phyloP scores from a whole-genome alignment of 2,888 invertebrate genomes.

The Andrena bicolor region DNA sequence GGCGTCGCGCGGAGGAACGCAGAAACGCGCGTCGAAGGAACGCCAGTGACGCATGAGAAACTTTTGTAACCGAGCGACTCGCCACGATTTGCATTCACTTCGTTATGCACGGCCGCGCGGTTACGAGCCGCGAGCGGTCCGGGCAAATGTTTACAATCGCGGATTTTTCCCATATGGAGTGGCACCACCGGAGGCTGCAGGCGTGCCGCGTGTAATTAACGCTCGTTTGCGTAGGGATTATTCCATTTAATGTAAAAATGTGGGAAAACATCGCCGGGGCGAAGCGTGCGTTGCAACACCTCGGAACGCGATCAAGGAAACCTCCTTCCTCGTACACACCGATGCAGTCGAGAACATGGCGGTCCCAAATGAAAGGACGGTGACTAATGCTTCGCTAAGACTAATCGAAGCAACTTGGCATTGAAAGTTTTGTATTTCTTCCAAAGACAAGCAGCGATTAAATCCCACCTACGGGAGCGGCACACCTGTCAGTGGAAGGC shows the following conservation, averaged over 20 bases:
- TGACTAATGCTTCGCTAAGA: background rate
- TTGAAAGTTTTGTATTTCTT: no score
- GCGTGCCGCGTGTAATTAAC: slow-evolving; percentile 13
- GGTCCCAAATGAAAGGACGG: background rate
- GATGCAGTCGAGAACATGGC: background rate
- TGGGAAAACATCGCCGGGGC: background rate
- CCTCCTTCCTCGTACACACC: no score
- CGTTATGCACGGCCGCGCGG: slow-evolving; percentile 42
- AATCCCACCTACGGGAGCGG: no score
- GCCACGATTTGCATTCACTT: slow-evolving; percentile 57
- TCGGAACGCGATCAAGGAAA: background rate
- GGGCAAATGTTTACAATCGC: slow-evolving; percentile 44
- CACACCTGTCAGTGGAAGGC: no score
- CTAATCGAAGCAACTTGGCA: background rate
- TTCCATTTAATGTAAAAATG: background rate
- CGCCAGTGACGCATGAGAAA: slow-evolving; percentile 58
- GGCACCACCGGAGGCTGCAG: slow-evolving; percentile 4
- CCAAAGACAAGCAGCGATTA: no score
- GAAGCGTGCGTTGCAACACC: slow-evolving; percentile 2
- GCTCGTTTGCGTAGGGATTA: slow-evolving; percentile 8
- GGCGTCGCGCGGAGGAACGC: slow-evolving; percentile 5
- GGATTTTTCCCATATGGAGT: slow-evolving; percentile 24
- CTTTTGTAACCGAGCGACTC: slow-evolving; percentile 48
- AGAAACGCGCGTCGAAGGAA: slow-evolving; percentile 26
- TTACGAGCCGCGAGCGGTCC: slow-evolving; percentile 18